Percentiles rank a stretch among this genome's conserved stretches.
These are phyloP conservation scores for Drosophila sechellia DNA, from an alignment of 1,140 invertebrate species.

Conservation along the genomic window DNA sequence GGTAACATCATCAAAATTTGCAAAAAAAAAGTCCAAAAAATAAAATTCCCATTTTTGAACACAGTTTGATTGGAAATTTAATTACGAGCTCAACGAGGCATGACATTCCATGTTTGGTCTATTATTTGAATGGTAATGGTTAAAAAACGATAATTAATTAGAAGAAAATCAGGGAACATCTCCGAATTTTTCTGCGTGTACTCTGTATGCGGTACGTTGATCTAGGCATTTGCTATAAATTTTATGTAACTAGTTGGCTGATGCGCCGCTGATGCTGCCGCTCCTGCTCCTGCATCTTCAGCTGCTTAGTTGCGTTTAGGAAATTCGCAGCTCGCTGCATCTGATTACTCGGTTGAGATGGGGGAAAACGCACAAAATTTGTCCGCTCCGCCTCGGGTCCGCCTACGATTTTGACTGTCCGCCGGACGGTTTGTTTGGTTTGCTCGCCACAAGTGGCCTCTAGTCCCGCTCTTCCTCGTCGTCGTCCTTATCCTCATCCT, in stretches of 20 bases:
- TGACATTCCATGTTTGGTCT: too few relatives aligned
- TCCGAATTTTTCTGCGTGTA: background rate
- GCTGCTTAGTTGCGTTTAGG: slow-evolving; percentile 69
- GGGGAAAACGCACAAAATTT: slow-evolving; percentile 26
- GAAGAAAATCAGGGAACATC: too few relatives aligned
- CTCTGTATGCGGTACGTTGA: slow-evolving; percentile 33
- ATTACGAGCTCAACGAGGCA: too few relatives aligned
- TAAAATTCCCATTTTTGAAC: too few relatives aligned
- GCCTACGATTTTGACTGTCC: slow-evolving; percentile 3
- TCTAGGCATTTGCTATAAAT: slow-evolving; percentile 35
- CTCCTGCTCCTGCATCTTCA: slow-evolving; percentile 6
- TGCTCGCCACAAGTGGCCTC: slow-evolving; percentile 13
- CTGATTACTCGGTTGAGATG: slow-evolving; percentile 16
- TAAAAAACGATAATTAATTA: too few relatives aligned
- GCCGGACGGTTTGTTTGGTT: slow-evolving; percentile 32
- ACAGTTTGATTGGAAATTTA: too few relatives aligned
- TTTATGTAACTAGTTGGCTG: slow-evolving; percentile 51
- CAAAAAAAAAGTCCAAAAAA: too few relatives aligned
- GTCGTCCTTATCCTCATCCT: background rate
- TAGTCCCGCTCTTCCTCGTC: slow-evolving; percentile 10
- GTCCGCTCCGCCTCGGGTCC: slow-evolving; percentile 1
- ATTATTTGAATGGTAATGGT: too few relatives aligned
- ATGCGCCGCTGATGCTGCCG: background rate
- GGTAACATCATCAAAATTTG: too few relatives aligned
- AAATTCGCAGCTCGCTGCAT: slow-evolving; percentile 59